Conservation (phyloP, 1,140 invertebrate species). For the Dryas iulia region DNA sequence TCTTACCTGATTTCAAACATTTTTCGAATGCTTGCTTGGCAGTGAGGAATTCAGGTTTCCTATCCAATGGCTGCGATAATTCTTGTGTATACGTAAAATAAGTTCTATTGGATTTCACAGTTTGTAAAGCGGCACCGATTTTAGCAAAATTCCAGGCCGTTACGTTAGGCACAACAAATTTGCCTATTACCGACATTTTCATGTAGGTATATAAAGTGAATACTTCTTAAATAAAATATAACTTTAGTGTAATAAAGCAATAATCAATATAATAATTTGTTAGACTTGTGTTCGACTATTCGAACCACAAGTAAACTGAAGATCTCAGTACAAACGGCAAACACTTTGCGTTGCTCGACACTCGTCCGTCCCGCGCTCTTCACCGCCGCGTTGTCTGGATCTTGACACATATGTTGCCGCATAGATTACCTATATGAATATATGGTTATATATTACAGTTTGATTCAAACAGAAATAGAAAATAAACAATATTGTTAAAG, state of each 20-base stretch:
- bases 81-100: slow-evolving; percentile 81
- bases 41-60: slow-evolving; percentile 75
- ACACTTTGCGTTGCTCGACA: neutral
- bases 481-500: no score
- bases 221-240: neutral
- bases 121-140: slow-evolving; percentile 53
- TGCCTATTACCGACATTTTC: slow-evolving; percentile 67
- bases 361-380: neutral
- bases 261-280: neutral
- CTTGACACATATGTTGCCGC: neutral
- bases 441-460: no score
- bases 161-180: slow-evolving; percentile 57
- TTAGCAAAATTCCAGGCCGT: slow-evolving; percentile 51
- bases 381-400: neutral
- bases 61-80: slow-evolving; percentile 78
- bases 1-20: slow-evolving; percentile 81
- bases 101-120: slow-evolving; percentile 62
- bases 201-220: neutral
- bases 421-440: neutral
- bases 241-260: neutral
- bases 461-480: no score
- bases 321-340: neutral
- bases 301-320: slow-evolving; percentile 3
- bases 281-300: slow-evolving; percentile 4
- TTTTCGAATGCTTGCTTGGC: slow-evolving; percentile 78